phyloP scores from a whole-genome alignment of 2,113 vertebrate species.

The Antechinus stuartii region DNA sequence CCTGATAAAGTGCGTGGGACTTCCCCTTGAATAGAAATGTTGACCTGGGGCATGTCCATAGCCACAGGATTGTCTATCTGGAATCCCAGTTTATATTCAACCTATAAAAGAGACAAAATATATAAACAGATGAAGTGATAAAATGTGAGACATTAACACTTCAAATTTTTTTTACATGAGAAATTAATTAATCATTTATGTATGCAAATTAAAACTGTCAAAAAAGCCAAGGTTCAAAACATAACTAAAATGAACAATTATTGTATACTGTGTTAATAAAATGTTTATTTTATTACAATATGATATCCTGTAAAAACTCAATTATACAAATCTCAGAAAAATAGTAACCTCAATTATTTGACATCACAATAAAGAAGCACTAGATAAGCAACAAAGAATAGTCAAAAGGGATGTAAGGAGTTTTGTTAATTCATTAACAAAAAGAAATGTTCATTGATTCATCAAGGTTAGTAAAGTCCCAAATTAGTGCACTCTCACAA shows the following conservation, averaged over 20 bases:
- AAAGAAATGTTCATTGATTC: not conserved
- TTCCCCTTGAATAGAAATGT: slow-evolving; percentile 94
- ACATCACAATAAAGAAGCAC: not conserved
- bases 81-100: slow-evolving; percentile 96
- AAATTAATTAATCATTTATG: not conserved
- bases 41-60: slow-evolving; percentile 93
- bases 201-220: not conserved
- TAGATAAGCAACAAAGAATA: not conserved
- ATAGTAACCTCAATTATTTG: not conserved
- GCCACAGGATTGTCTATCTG: slow-evolving; percentile 92
- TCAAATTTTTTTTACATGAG: slow-evolving; percentile 29
- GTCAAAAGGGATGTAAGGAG: not conserved
- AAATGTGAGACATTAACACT: slow-evolving; percentile 27
- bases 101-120: slow-evolving; percentile 83
- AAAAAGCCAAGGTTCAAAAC: not conserved
- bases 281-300: not conserved
- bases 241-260: not conserved
- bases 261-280: not conserved
- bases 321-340: slow-evolving; percentile 7
- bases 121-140: slow-evolving; percentile 30
- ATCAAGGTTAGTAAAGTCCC: not conserved
- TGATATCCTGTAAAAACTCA: not conserved
- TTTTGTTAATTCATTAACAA: not conserved
- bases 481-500: not conserved
- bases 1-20: slow-evolving; percentile 94